Base-by-base conservation (phyloP, 2,888 invertebrate species). In the Nemurella pictetii region DNA sequence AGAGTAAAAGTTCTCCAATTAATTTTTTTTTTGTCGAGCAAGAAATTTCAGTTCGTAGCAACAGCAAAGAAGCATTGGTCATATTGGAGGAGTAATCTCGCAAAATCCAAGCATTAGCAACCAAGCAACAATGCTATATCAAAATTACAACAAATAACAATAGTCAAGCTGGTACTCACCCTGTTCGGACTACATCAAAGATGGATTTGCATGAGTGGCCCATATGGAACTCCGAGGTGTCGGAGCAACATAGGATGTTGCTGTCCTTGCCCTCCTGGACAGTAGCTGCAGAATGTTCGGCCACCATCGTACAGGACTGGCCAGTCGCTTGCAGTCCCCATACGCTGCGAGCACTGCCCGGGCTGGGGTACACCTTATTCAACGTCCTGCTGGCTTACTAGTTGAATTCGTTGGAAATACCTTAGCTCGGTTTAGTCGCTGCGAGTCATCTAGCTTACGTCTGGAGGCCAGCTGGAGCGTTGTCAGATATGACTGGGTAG, bases 341-440 rank as follows among this genome's bases (percentile, higher is more conserved):
- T 90, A 96, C 96, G 91, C 95, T 96, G 90, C 95, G 95, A 91
- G 96, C 96, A 91, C 95, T 95, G 93, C 96, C 96, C 92, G 96
- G 96, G 91, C 96, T 96, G 87, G 96, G 95, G 90, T 94, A 95
- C 91, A 95, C 95, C 92, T 94, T 91, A 87, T 90, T 89, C 89
- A 90, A 89, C 89, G 90, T 90, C 88, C 89, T 89, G 89, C 89
- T 89, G 89, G 89, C 82, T 55, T 55, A 28, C 82, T 55, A 82
- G 55, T 5, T 72, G 82, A 82, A 55, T 55, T 55, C 26, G 26
- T 27, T 72, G 55, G 27, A 82, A 82, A 81, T 36, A 35, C 26
- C 5, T 12, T 7, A 27, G 1, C 28, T 15, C 75, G 0, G 1
- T 26, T n/a, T 75, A 2, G 5, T 75, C 26, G 25, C 28, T 26